Conservation (phyloP, 2,113 vertebrate genomes). For the Gopherus flavomarginatus region DNA sequence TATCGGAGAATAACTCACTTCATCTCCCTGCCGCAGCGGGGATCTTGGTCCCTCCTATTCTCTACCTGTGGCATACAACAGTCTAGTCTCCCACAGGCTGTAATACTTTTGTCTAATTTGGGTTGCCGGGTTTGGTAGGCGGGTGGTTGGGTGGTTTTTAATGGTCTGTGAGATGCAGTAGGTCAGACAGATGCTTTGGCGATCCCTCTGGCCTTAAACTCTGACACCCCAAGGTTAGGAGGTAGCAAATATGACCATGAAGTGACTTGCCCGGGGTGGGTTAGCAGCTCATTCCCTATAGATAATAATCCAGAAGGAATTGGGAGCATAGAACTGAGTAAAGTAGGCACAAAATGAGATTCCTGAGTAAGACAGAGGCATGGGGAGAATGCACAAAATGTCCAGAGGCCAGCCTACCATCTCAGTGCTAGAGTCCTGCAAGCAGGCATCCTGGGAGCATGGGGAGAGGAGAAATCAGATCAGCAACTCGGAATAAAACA, state of each 20-base stretch:
- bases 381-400: background rate
- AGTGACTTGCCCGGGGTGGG: background rate
- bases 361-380: background rate
- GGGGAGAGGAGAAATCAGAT: slow-evolving; percentile 64
- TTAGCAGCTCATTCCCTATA: background rate
- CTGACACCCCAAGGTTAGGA: background rate
- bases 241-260: background rate
- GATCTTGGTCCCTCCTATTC: background rate
- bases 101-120: background rate
- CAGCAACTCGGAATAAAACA: background rate
- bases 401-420: slow-evolving; percentile 68
- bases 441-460: slow-evolving; percentile 55
- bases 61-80: background rate
- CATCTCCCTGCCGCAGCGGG: background rate
- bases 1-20: background rate
- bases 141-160: background rate
- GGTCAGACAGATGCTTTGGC: background rate
- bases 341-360: slow-evolving; percentile 20
- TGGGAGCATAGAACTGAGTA: background rate
- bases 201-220: background rate
- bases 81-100: background rate
- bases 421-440: slow-evolving; percentile 55
- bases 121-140: background rate
- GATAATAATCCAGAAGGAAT: background rate
- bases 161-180: background rate